Evolutionary conservation across 2,797 vertebrate species (phyloP).

Genomic region (Myotis myotis): DNA sequence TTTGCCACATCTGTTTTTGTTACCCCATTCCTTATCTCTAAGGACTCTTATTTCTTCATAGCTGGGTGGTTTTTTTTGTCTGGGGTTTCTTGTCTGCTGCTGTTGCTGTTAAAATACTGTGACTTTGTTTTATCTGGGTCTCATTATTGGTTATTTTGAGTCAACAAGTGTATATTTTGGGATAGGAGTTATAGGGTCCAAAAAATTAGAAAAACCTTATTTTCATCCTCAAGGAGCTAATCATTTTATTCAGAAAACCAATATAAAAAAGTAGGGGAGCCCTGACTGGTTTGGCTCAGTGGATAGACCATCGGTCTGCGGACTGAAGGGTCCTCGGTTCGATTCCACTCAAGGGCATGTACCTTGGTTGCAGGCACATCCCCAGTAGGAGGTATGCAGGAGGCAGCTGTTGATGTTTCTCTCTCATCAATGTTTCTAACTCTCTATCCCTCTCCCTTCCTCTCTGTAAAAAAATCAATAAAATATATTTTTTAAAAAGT

Average conservation of each 20-base stretch:
- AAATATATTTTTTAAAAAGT: neutral
- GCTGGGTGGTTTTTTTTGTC: neutral
- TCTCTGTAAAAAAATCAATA: too few species aligned
- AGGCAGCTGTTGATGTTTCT: too few species aligned
- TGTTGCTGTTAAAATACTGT: neutral
- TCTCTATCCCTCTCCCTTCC: too few species aligned
- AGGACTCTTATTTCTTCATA: neutral
- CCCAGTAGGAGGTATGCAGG: too few species aligned
- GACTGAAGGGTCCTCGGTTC: too few species aligned
- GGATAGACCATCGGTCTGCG: too few species aligned
- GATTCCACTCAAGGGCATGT: too few species aligned
- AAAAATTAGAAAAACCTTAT: conserved; percentile 25
- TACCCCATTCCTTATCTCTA: neutral
- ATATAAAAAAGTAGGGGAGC: neutral
- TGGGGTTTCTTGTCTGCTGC: neutral
- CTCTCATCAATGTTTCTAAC: too few species aligned
- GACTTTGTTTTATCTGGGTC: neutral
- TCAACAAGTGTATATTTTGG: neutral
- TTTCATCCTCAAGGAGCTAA: neutral
- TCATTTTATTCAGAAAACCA: conserved; percentile 8
- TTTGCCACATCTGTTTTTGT: conserved; percentile 6
- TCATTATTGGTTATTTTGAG: neutral
- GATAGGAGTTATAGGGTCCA: neutral
- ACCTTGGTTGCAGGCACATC: too few species aligned
- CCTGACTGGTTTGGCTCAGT: too few species aligned